These are phyloP conservation scores for Hemibagrus wyckioides DNA, from an alignment of 2,113 vertebrate genomes.

Conservation along the genomic window DNA sequence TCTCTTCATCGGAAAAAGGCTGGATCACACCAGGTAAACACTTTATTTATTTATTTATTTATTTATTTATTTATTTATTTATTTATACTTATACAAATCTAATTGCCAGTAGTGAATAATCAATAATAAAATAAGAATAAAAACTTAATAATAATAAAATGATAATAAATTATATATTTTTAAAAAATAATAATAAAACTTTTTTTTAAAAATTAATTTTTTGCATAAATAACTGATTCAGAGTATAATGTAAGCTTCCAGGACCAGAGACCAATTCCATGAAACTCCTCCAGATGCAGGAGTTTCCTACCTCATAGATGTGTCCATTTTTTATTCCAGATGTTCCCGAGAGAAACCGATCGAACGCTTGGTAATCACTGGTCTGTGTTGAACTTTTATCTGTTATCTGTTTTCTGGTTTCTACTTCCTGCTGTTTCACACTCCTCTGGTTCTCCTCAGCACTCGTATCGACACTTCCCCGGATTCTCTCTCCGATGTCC, in stretches of 20 bases:
- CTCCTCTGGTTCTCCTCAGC: not conserved
- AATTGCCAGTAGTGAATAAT: no score
- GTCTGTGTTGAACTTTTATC: not conserved
- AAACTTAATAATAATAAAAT: no score
- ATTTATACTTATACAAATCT: no score
- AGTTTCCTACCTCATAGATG: not conserved
- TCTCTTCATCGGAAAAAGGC: no score
- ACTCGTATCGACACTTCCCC: not conserved
- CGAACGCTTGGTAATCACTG: not conserved
- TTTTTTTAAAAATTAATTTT: no score
- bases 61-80: no score
- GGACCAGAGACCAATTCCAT: not conserved
- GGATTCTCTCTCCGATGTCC: not conserved
- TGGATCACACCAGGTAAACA: no score
- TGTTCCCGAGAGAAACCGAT: not conserved
- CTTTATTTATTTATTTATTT: no score
- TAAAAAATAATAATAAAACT: no score
- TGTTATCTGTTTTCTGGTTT: not conserved
- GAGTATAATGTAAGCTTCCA: not conserved
- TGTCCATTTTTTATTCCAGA: not conserved
- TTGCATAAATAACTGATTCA: not conserved
- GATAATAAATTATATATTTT: no score
- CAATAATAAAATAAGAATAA: no score
- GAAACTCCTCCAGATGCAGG: no score
- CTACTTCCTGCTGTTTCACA: not conserved